Evolutionary conservation across 2,797 vertebrate species (phyloP).

Genomic region (Cuculus canorus): DNA sequence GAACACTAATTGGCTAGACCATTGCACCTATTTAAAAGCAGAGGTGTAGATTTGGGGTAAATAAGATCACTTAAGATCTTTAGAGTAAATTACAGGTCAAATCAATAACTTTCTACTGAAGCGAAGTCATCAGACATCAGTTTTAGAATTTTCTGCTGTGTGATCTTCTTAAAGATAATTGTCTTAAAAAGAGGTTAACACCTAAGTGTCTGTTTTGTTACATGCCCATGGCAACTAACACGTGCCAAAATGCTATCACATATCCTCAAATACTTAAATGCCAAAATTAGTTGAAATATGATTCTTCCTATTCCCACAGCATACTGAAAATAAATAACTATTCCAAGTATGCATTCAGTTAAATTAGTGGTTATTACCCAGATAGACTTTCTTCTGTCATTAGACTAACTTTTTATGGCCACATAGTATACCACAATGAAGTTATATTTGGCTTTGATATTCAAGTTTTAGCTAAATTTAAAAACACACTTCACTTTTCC

Average conservation of each 20-base stretch:
- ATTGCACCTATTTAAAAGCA: conserved; percentile 7
- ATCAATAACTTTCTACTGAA: conserved; percentile 9
- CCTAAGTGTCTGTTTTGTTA: not conserved
- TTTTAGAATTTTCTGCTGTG: not conserved
- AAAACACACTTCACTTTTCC: not conserved
- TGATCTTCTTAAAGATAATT: not conserved
- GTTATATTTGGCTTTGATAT: not conserved
- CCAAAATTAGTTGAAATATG: conserved; percentile 41
- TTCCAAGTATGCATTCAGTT: not conserved
- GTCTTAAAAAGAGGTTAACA: conserved; percentile 20
- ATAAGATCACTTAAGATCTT: conserved; percentile 7
- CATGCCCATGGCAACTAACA: not conserved
- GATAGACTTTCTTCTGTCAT: not conserved
- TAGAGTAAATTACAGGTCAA: conserved; percentile 8
- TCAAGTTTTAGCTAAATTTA: not conserved
- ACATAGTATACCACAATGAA: not conserved
- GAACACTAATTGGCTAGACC: not conserved
- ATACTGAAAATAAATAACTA: conserved; percentile 43
- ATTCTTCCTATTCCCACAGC: conserved; percentile 25
- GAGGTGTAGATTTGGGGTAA: not conserved
- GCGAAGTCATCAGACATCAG: not conserved
- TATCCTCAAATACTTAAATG: conserved; percentile 16
- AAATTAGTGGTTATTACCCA: not conserved
- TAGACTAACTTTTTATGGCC: not conserved
- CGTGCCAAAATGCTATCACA: conserved; percentile 42